Conservation (phyloP, 1,140 invertebrate species). For the Condylostylus longicornis region DNA sequence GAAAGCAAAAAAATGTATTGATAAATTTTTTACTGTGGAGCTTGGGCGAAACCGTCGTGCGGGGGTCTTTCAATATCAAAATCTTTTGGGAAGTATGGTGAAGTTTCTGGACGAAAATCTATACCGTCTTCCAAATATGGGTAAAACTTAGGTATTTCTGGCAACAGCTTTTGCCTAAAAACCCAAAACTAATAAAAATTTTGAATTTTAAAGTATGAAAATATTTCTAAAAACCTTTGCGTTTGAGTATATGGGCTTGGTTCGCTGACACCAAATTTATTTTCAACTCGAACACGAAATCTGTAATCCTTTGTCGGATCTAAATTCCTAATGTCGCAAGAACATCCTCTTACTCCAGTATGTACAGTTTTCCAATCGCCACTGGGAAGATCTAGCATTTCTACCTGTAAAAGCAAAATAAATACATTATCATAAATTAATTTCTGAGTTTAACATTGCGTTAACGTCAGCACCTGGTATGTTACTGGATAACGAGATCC, state of each 20-base stretch:
- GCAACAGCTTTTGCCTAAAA: slow-evolving; percentile 53
- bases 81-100: slow-evolving; percentile 79
- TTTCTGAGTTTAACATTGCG: neutral
- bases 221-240: slow-evolving; percentile 32
- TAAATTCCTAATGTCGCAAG: slow-evolving; percentile 67
- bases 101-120: slow-evolving; percentile 71
- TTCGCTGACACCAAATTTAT: slow-evolving; percentile 92
- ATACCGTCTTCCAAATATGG: slow-evolving; percentile 67
- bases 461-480: no score
- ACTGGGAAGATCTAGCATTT: slow-evolving; percentile 79
- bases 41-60: slow-evolving; percentile 65
- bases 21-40: slow-evolving; percentile 37
- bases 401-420: slow-evolving; percentile 40
- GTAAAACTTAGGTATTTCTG: slow-evolving; percentile 60
- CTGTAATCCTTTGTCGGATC: slow-evolving; percentile 80
- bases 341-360: slow-evolving; percentile 64
- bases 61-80: slow-evolving; percentile 77
- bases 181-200: slow-evolving; percentile 9
- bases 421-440: neutral
- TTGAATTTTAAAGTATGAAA: neutral
- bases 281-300: slow-evolving; percentile 86
- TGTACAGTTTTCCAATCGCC: slow-evolving; percentile 76
- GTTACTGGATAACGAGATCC: slow-evolving; percentile 70
- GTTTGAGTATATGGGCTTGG: slow-evolving; percentile 77
- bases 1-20: neutral